Evolutionary conservation across 1,140 invertebrate genomes (phyloP), one percentile per base, ranked within the genome.

Genomic region (Trichonephila clavipes): DNA sequence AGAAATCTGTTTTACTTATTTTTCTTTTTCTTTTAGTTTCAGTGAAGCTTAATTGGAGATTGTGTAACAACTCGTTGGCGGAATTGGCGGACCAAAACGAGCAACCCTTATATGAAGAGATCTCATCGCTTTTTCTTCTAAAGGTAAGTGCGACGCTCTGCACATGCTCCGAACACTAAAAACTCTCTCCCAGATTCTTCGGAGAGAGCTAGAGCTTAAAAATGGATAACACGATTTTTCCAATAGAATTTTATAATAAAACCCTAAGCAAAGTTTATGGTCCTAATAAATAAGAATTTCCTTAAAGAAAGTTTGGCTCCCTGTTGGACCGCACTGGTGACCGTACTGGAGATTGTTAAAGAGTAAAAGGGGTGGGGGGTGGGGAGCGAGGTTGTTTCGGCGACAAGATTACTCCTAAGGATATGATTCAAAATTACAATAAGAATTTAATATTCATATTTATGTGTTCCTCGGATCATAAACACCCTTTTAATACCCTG

Each of bases 211-310:
- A 28, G 81, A 58, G 91, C 92, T 93, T 93, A 93, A 93, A 93
- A 93, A 93, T 93, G 92, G 92, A 93, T 93, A 93, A 93, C 92
- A 93, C 69, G 92, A 93, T 88, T 93, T 93, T 93, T 93, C 92
- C 92, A 93, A 93, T 93, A 93, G 92, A 93, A 88, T 93, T 93
- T 93, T 93, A 93, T 93, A 93, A 93, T 93, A 93, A 93, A 93
- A 93, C 92, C 92, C 92, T 82, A 93, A 93, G 83, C 85, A 93
- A 93, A 93, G 85, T 93, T 93, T 93, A 93, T 81, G 92, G 82
- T 77, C 92, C 92, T 93, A 93, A 93, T 93, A 93, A 93, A 93
- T 93, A 93, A 93, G 92, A 81, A 72, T 93, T 93, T 87, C 51
- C 72, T 62, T 88, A 93, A 93, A 88, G 92, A 93, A 93, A 93